phyloP scores from a whole-genome alignment of 2,888 invertebrate species.

The Polymixis flavicincta region DNA sequence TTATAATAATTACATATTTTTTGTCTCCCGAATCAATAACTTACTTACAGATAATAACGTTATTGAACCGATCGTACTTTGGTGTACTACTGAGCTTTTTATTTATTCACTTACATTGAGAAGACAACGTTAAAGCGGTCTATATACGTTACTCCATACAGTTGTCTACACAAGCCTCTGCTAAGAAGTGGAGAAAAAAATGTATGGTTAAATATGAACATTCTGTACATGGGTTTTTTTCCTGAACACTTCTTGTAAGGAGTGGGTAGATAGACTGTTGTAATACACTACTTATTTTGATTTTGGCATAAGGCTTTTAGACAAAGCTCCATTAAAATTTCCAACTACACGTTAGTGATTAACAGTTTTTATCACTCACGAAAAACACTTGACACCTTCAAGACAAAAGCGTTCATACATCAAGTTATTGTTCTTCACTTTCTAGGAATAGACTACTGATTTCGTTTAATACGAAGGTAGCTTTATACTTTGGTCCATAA shows the following conservation, averaged over 20 bases:
- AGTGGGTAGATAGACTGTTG: constrained; percentile 19
- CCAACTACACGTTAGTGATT: constrained; percentile 45
- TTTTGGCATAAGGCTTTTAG: constrained; percentile 67
- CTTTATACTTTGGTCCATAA: constrained; percentile 88
- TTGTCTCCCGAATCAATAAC: constrained; percentile 55
- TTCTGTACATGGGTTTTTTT: neutral
- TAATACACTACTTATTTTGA: constrained; percentile 44
- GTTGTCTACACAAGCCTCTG: neutral
- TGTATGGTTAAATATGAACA: neutral
- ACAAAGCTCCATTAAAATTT: constrained; percentile 50
- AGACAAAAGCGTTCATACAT: constrained; percentile 52
- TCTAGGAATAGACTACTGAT: constrained; percentile 65
- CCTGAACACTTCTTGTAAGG: constrained; percentile 1
- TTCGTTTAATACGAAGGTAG: constrained; percentile 70
- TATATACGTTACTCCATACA: constrained; percentile 19
- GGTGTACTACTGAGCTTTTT: constrained; percentile 55
- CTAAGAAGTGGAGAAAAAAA: neutral
- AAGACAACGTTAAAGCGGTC: constrained; percentile 22
- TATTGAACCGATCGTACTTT: constrained; percentile 61
- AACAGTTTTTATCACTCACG: constrained; percentile 50
- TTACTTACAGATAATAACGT: constrained; percentile 55
- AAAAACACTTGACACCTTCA: constrained; percentile 54
- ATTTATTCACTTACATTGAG: constrained; percentile 40
- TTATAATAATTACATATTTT: constrained; percentile 57
- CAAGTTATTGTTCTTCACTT: constrained; percentile 60